Base-by-base conservation (phyloP, 2,888 invertebrate species). In the Caenorhabditis zanzibari region DNA sequence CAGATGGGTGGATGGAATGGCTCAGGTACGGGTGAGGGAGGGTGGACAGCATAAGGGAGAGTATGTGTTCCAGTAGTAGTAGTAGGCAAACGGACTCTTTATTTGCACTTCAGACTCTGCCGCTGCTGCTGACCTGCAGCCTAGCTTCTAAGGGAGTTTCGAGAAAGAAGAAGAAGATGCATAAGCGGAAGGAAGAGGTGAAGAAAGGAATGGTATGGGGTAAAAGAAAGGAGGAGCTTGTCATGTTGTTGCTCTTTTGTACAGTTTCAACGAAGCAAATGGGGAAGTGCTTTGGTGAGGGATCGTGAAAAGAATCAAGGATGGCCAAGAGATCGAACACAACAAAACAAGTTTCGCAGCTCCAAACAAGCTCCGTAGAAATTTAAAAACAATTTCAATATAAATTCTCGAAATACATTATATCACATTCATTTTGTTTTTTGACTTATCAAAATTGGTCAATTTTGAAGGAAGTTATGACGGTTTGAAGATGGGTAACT, bases 81-180 rank as follows among this genome's bases (percentile, higher is more conserved):
- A 81, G 74, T 81, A 74, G 81, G 81, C 74, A 81, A 81, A 81
- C 81, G 71, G 64, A 71, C 79, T 79, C 68, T 80, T 38, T 81
- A 44, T 81, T 81, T 81, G 81, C 74, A 81, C 68, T 81, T 81
- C 49, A 54, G 81, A 81, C 81, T 80, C 54, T 56, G 28, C 28
- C 61, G 74, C 41, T 26, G 61, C 61, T 68, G 52, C 58, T 61
- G 74, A 75, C 74, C 74, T 75, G 56, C 59, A 28, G 75, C 66
- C 47, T n/a, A 47, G 76, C 79, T 79, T 77, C 77, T 63, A 79
- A 35, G 52, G 54, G 54, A 54, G 54, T 26, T 22, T n/a, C n/a
- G n/a, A n/a, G n/a, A n/a, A n/a, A n/a, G n/a, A n/a, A 19, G 19
- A 19, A 3, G 61, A 68, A 61, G 19, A 71, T 71, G 77, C 61